Conservation (phyloP, 2,113 vertebrate genomes). For the Prunella fulvescens region DNA sequence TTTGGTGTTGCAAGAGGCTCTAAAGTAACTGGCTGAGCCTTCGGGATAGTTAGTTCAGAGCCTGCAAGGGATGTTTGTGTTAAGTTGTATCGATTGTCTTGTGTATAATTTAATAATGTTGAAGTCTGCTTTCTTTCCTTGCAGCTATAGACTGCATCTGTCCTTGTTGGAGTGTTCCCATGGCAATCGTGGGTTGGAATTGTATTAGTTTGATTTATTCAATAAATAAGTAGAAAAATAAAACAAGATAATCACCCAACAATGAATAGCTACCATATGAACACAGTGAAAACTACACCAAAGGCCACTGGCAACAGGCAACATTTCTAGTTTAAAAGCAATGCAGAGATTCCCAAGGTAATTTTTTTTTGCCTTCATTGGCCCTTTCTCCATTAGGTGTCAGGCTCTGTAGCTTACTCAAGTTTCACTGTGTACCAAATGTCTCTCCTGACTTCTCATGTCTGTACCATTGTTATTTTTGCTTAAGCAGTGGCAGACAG, state of each 20-base stretch:
- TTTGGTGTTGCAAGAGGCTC: not conserved
- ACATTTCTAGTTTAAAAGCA: not conserved
- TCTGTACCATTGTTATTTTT: not conserved
- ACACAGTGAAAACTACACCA: constrained; percentile 46
- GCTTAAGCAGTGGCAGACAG: not conserved
- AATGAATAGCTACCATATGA: constrained; percentile 69
- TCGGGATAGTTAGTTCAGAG: not conserved
- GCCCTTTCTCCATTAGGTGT: not conserved
- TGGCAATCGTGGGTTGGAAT: constrained; percentile 65
- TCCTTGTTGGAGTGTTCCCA: constrained; percentile 72
- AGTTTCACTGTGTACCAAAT: not conserved
- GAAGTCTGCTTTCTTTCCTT: constrained; percentile 45
- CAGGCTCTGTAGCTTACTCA: not conserved
- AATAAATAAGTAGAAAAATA: constrained; percentile 78
- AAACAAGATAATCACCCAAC: constrained; percentile 70
- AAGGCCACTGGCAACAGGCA: constrained; percentile 26
- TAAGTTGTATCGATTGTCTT: constrained; percentile 66
- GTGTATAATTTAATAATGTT: constrained; percentile 61
- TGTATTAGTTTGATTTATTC: constrained; percentile 79
- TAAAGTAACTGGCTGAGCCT: not conserved
- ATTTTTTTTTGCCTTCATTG: constrained; percentile 20
- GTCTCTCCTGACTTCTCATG: not conserved
- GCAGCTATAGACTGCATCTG: constrained; percentile 55
- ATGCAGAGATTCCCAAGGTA: not conserved
- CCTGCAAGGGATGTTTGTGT: constrained; percentile 43